phyloP scores from a whole-genome alignment of 2,113 vertebrate species.

The Phylloscopus trochilus region DNA sequence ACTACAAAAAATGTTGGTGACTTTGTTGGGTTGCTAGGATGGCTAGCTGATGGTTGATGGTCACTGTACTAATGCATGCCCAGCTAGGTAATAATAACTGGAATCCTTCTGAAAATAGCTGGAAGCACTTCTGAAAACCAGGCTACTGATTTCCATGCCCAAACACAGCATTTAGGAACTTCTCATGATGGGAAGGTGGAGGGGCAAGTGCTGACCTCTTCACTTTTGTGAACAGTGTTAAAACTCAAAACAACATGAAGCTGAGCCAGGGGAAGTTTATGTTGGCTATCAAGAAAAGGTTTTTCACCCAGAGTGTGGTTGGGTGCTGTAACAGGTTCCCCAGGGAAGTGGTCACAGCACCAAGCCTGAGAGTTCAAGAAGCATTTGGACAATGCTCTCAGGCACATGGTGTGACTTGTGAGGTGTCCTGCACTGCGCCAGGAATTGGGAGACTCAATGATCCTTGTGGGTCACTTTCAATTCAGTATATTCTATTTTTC shows the following conservation, averaged over 20 bases:
- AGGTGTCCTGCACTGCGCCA: rapidly evolving
- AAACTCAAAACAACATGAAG: rapidly evolving
- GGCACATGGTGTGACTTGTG: neutral
- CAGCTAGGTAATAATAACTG: neutral
- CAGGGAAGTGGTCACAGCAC: too few species aligned
- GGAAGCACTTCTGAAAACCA: neutral
- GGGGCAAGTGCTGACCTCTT: neutral
- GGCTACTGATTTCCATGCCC: neutral
- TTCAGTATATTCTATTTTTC: neutral
- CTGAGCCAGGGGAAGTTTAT: neutral
- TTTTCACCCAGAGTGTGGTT: rapidly evolving
- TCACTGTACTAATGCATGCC: neutral
- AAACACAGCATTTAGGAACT: neutral
- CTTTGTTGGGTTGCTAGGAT: neutral
- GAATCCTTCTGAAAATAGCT: neutral
- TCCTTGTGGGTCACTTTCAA: neutral
- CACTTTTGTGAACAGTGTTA: neutral
- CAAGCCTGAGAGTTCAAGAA: neutral
- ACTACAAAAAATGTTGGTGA: neutral
- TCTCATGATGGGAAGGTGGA: neutral
- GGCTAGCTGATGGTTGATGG: neutral
- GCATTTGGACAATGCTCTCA: neutral
- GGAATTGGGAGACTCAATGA: rapidly evolving
- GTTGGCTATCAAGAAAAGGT: too few species aligned
- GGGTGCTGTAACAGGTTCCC: neutral